Percentiles rank a stretch among this genome's conserved stretches.
Conservation (phyloP, 2,113 vertebrate species). For the Alligator mississippiensis region DNA sequence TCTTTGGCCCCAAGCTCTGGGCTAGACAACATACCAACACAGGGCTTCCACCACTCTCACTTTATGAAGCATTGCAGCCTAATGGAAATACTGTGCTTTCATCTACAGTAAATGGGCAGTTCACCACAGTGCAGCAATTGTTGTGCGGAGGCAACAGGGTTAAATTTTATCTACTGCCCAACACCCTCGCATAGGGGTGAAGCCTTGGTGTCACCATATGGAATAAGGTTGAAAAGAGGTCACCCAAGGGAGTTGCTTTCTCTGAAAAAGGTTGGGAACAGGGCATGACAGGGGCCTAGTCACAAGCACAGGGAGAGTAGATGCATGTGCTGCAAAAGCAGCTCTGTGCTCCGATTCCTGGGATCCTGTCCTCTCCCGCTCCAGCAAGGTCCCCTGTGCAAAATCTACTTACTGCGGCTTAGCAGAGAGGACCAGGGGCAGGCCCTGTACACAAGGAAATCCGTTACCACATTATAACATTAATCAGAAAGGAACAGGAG, state of each 20-base stretch:
- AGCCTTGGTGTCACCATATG: conserved; percentile 15
- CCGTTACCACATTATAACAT: neutral
- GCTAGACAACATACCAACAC: neutral
- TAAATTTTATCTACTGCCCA: neutral
- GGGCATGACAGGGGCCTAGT: neutral
- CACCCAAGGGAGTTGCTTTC: neutral
- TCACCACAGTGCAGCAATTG: neutral
- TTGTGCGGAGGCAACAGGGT: neutral
- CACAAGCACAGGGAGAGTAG: neutral
- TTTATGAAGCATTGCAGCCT: conserved; percentile 1
- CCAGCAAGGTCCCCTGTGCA: neutral
- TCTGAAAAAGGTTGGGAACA: neutral
- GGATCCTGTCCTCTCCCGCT: neutral
- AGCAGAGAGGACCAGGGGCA: neutral
- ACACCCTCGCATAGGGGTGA: neutral
- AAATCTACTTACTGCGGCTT: neutral
- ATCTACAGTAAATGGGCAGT: conserved; percentile 23
- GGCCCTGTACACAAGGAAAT: neutral
- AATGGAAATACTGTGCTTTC: neutral
- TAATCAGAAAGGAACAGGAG: neutral
- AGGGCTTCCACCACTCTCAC: neutral
- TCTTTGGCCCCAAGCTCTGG: neutral
- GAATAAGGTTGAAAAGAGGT: neutral
- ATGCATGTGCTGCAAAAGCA: neutral
- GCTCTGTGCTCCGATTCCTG: neutral